These are phyloP conservation scores for Hyla sarda DNA, from an alignment of 2,113 vertebrate genomes.

Conservation along the genomic window DNA sequence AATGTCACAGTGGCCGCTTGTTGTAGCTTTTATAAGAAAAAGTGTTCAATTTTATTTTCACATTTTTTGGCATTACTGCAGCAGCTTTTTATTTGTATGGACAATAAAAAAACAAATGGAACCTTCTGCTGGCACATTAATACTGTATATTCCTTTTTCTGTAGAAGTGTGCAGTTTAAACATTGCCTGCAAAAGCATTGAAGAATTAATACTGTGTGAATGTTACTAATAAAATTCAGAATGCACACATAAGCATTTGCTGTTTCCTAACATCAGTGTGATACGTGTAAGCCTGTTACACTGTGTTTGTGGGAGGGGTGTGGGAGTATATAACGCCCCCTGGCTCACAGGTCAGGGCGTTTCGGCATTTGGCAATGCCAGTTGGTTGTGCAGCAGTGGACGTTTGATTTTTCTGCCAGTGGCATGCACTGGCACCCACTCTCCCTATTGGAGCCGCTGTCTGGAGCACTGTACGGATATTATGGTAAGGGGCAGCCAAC, in stretches of 20 bases:
- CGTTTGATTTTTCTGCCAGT: too few relatives aligned
- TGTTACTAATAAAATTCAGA: conserved; percentile 42
- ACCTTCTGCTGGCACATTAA: conserved; percentile 23
- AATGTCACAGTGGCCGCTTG: neutral
- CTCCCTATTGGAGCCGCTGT: too few relatives aligned
- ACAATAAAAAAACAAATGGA: neutral
- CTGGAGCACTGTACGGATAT: too few relatives aligned
- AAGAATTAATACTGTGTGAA: conserved; percentile 39
- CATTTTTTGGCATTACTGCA: conserved; percentile 12
- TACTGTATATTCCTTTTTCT: neutral
- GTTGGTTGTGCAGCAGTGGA: too few relatives aligned
- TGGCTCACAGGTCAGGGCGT: too few relatives aligned
- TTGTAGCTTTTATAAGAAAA: neutral
- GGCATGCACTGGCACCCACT: too few relatives aligned
- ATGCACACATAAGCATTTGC: conserved; percentile 14
- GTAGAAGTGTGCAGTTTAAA: conserved; percentile 22
- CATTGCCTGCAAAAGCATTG: conserved; percentile 17
- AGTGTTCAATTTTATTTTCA: conserved; percentile 3
- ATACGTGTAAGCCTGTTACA: too few relatives aligned
- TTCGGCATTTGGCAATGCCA: too few relatives aligned
- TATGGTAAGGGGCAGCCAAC: too few relatives aligned
- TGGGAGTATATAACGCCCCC: too few relatives aligned
- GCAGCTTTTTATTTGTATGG: conserved; percentile 9
- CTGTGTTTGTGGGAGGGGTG: too few relatives aligned
- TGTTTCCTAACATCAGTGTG: neutral